Evolutionary conservation across 2,888 invertebrate genomes (phyloP).

Genomic region (Caenorhabditis becei): DNA sequence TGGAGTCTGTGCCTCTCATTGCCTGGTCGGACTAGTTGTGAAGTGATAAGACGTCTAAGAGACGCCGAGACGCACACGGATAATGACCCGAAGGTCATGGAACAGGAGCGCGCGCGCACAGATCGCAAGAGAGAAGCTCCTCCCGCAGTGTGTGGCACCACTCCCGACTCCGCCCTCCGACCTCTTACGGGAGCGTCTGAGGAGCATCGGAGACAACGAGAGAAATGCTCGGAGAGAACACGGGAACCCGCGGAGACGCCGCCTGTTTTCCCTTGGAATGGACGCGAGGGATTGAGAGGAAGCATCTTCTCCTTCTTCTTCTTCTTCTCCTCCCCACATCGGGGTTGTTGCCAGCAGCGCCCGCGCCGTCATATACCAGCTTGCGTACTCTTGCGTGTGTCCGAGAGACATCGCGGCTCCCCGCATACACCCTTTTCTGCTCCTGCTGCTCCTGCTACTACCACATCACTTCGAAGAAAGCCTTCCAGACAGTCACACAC

Average conservation of each 20-base stretch:
- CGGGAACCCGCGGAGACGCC: conserved; percentile 48
- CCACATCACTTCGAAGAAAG: not conserved
- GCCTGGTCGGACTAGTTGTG: conserved; percentile 38
- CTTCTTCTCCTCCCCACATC: conserved; percentile 13
- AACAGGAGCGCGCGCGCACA: conserved; percentile 48
- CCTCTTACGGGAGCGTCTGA: conserved; percentile 52
- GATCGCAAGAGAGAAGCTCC: conserved; percentile 22
- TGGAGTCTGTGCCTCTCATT: conserved; percentile 49
- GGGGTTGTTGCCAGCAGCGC: conserved; percentile 51
- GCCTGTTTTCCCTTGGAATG: conserved; percentile 55
- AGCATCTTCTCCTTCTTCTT: conserved; percentile 12
- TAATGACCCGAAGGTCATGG: conserved; percentile 58
- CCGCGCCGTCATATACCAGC: conserved; percentile 59
- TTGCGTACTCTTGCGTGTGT: conserved; percentile 62
- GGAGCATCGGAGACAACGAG: conserved; percentile 36
- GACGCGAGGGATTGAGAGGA: conserved; percentile 18
- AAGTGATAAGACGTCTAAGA: conserved; percentile 43
- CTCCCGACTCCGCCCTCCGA: conserved; percentile 56
- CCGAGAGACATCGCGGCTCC: conserved; percentile 58
- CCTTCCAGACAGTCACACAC: not conserved
- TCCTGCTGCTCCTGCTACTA: conserved; percentile 4
- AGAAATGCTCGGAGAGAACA: conserved; percentile 31
- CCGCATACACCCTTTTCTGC: not conserved
- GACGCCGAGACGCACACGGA: conserved; percentile 28
- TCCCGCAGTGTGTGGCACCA: conserved; percentile 2